Evolutionary conservation across 2,888 invertebrate genomes (phyloP).

Genomic region (Drosophila cracens): DNA sequence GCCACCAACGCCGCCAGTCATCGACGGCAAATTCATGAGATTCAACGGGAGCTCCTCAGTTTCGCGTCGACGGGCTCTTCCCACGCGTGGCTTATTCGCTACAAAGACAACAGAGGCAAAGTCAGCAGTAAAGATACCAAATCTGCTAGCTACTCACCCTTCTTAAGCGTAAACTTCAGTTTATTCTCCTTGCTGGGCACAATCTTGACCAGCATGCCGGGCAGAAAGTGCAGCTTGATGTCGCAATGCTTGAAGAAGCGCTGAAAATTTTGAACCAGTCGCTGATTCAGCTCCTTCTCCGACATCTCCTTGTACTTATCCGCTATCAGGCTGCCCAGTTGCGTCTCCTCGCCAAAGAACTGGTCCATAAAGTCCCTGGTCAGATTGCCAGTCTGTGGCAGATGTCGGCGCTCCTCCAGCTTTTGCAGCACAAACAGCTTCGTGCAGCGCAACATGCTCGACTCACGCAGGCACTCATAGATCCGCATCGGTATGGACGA

Average conservation of each 20-base stretch:
- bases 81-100: slow-evolving; percentile 64
- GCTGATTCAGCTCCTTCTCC: slow-evolving; percentile 86
- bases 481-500: slow-evolving; percentile 83
- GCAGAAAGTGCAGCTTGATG: slow-evolving; percentile 86
- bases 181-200: slow-evolving; percentile 86
- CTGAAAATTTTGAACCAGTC: slow-evolving; percentile 86
- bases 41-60: slow-evolving; percentile 60
- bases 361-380: slow-evolving; percentile 83
- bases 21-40: slow-evolving; percentile 61
- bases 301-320: slow-evolving; percentile 86
- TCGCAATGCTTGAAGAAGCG: slow-evolving; percentile 86
- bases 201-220: slow-evolving; percentile 86
- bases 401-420: slow-evolving; percentile 82
- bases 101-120: background rate
- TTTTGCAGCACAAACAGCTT: slow-evolving; percentile 87
- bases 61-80: slow-evolving; percentile 67
- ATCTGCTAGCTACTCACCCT: slow-evolving; percentile 60
- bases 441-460: slow-evolving; percentile 86
- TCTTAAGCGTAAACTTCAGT: slow-evolving; percentile 85
- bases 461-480: slow-evolving; percentile 83
- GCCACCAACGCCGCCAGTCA: slow-evolving; percentile 46
- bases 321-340: slow-evolving; percentile 77
- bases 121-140: background rate
- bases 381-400: slow-evolving; percentile 76
- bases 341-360: slow-evolving; percentile 79